phyloP scores from a whole-genome alignment of 1,140 invertebrate species.

The Subanguina moxae region DNA sequence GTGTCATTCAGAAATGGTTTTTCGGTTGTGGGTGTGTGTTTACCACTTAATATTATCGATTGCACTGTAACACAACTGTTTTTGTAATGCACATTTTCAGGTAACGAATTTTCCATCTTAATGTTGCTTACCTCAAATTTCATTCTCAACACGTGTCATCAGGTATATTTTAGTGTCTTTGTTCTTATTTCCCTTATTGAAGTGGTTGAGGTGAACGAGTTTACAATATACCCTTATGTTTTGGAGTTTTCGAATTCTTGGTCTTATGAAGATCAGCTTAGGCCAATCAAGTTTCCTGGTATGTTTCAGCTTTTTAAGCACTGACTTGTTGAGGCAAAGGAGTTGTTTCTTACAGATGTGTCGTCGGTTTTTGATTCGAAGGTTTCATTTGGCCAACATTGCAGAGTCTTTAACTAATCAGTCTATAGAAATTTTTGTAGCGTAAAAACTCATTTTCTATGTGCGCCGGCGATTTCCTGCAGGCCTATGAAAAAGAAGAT shows the following conservation, averaged over 20 bases:
- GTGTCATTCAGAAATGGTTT: constrained; percentile 66
- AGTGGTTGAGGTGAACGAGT: constrained; percentile 61
- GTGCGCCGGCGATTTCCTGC: constrained; percentile 86
- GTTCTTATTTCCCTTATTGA: constrained; percentile 7
- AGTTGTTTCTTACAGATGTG: too few species aligned
- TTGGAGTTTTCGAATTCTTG: constrained; percentile 87
- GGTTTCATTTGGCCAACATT: too few species aligned
- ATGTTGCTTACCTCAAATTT: constrained; percentile 77
- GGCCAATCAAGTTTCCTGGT: constrained; percentile 71
- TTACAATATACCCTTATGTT: constrained; percentile 83
- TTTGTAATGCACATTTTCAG: background rate
- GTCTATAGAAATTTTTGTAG: constrained; percentile 63
- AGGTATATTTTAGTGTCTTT: constrained; percentile 19
- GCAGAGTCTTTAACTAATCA: background rate
- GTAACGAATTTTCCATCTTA: constrained; percentile 84
- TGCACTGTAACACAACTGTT: too few species aligned
- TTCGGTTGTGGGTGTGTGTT: constrained; percentile 68
- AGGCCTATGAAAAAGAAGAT: constrained; percentile 65
- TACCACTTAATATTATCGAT: too few species aligned
- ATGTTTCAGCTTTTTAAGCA: too few species aligned
- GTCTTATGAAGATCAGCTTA: constrained; percentile 74
- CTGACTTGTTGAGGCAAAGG: too few species aligned
- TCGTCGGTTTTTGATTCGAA: too few species aligned
- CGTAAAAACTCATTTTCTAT: constrained; percentile 78
- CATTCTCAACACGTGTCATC: constrained; percentile 41